Base-by-base conservation (phyloP, 35 echinoderm and acorn worm genomes). In the Anneissia japonica region DNA sequence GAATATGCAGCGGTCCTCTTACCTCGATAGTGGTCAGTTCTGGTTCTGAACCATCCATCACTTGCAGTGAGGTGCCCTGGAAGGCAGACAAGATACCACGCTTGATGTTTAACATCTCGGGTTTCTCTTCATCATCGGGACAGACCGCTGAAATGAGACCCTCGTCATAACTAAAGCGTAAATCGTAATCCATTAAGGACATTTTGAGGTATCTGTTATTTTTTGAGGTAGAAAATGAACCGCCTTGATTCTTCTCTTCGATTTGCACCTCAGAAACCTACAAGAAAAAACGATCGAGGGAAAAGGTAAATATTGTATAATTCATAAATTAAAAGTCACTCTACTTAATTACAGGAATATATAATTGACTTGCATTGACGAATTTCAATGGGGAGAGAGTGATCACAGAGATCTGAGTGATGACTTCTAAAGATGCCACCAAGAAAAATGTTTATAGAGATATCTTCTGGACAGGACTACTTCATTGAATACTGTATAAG, bases 81-180 rank as follows among this genome's bases (percentile, higher is more conserved):
- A 97, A 81, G 23, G 87, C 79, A 46, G 94, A 97, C 43, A 97
- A 46, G 39, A 97, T 35, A 35, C 91, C 94, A 28, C 94, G 79
- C 75, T 97, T 97, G 77, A 97, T 72, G 81, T 97, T 97, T 21
- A 90, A 81, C 2, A 79, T 86, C 84, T 82, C 85, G 1, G 79
- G 35, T 19, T 80, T 39, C 34, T 97, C 94, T 5, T 77, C 88
- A 21, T 46, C 37, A 17, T 83, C 81, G 37, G 88, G 91, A 79
- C 94, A 97, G 30, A 97, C 86, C 0, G 84, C 72, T 9, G 84
- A 86, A 79, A 97, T 87, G 0, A 29, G 74, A 45, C 94, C 94
- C 33, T 89, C 84, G 29, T 92, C 83, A 46, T 92, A 88, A 17
- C 86, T 81, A 46, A 97, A 92, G 21, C 84, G 79, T 4, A 97